Conservation (phyloP, 2,113 vertebrate genomes). For the Gallinago paraguaiae region DNA sequence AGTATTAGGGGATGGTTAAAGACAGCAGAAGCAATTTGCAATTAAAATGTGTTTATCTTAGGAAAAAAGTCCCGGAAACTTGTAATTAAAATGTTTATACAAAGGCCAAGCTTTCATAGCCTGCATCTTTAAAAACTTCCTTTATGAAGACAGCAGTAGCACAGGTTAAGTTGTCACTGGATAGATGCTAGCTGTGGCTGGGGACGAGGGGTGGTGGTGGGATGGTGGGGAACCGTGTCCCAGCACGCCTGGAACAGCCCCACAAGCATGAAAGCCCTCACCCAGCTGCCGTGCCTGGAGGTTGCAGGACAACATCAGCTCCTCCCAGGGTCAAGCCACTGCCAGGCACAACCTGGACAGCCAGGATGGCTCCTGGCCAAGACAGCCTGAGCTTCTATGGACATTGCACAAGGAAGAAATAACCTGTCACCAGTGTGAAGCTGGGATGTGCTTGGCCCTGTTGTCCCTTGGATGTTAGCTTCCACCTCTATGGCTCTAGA, state of each 20-base stretch:
- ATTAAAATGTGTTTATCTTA: slow-evolving; percentile 62
- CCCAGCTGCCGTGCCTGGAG: not conserved
- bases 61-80: slow-evolving; percentile 26
- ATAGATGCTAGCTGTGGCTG: not conserved
- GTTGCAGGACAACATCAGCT: not conserved
- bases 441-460: not conserved
- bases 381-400: not conserved
- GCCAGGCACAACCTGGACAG: not conserved
- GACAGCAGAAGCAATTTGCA: slow-evolving; percentile 53
- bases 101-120: slow-evolving; percentile 6
- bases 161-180: not conserved
- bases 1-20: not conserved
- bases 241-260: not conserved
- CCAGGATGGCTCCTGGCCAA: not conserved
- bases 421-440: rapidly evolving
- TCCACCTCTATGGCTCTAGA: not conserved
- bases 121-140: not conserved
- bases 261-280: rapidly evolving
- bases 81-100: slow-evolving; percentile 35
- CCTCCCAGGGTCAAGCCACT: not conserved
- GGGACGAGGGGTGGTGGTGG: rapidly evolving
- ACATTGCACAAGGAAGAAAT: not conserved
- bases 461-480: rapidly evolving
- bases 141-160: not conserved
- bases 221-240: rapidly evolving